Conservation (phyloP, 2,888 invertebrate species). For the Fabriciana adippe region DNA sequence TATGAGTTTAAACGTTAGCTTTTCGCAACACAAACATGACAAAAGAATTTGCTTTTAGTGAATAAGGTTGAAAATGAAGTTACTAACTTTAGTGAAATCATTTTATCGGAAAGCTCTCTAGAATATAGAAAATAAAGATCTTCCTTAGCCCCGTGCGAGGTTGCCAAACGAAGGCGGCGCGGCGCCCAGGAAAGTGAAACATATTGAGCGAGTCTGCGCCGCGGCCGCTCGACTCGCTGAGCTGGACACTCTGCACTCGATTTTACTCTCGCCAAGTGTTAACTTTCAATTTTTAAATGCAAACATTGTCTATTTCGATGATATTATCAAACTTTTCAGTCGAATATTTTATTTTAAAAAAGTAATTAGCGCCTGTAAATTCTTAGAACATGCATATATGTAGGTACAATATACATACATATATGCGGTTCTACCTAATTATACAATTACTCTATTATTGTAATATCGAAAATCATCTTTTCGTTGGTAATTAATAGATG, state of each 20-base stretch:
- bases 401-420: too few species aligned
- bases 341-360: background rate
- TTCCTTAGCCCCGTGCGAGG: background rate
- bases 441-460: too few species aligned
- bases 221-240: conserved; percentile 7
- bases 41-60: too few species aligned
- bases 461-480: too few species aligned
- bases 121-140: background rate
- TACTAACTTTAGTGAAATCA: background rate
- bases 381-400: too few species aligned
- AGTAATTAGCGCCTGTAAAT: too few species aligned
- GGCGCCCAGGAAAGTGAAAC: conserved; percentile 16
- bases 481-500: too few species aligned
- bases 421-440: too few species aligned
- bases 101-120: background rate
- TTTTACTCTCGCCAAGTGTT: conserved; percentile 1
- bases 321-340: background rate
- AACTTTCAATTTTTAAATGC: background rate
- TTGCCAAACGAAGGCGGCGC: conserved; percentile 10
- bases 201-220: conserved; percentile 21
- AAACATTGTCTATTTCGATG: background rate
- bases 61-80: background rate
- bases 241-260: background rate
- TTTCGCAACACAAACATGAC: too few species aligned
- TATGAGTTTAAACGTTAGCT: too few species aligned